Base-by-base conservation (phyloP, 2,888 invertebrate genomes). In the Ligdia adustata region DNA sequence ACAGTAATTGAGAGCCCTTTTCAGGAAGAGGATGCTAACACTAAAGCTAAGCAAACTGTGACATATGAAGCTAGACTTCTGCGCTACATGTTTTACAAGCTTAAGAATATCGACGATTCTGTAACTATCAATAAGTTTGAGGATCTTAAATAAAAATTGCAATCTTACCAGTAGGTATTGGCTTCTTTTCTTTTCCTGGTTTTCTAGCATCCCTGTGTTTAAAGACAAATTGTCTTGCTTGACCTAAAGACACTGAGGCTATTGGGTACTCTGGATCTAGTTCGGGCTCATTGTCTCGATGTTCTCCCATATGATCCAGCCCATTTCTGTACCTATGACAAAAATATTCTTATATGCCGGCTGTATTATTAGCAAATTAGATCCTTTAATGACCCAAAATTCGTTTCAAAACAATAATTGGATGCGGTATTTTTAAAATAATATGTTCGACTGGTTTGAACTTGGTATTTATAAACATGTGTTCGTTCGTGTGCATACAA, bases 61-160 rank as follows among this genome's bases (percentile, higher is more conserved):
- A 95, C 97, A 0, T 98, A 95, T 66, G 98, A 98, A 88, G 95
- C 98, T 0, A 91, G 98, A 42, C 91, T 95, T 52, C 84, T 98
- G 26, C 96, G 97, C 72, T 94, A 95, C 63, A 91, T 98, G 69
- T 92, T 98, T 55, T 89, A 96, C 55, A 94, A 93, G 69, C 76
- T 94, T 46, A 92, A 92, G 62, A 87, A 88, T 40, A 90, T 91
- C 29, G 90, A 92, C 70, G 86, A 88, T 52, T 89, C 88, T 47
- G 90, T 91, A 2, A 90, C 85, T 56, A 90, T 91, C 38, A 86
- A 89, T 72, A 90, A 91, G 66, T 90, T 90, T 65, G 90, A 91
- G 70, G 90, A 91, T 76, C 79, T 90, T 20, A 90, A 90, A 73
- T 90, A 82, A 78, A 71, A 12, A 1, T 18, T 18, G 5, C 22